Evolutionary conservation across 2,113 vertebrate genomes (phyloP).

Genomic region (Oostethus manadensis): DNA sequence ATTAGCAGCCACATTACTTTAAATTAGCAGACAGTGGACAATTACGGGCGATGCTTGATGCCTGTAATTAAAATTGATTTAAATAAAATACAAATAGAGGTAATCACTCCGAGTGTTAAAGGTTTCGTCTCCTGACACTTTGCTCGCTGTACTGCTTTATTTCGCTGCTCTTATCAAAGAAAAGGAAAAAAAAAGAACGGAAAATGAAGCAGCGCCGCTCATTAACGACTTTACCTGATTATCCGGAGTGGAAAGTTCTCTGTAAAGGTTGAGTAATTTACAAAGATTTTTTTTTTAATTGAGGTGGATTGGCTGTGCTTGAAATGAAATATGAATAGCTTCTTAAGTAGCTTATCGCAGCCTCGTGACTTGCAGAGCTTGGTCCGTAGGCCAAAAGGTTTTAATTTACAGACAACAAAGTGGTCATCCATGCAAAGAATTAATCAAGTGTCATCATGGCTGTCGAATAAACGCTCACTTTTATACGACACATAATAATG

Average conservation of each 20-base stretch:
- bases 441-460: neutral
- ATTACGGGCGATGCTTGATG: slow-evolving; percentile 61
- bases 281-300: slow-evolving; percentile 74
- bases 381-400: slow-evolving; percentile 23
- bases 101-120: slow-evolving; percentile 68
- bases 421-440: neutral
- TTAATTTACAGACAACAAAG: slow-evolving; percentile 9
- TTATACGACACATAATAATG: too few species aligned
- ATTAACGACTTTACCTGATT: slow-evolving; percentile 72
- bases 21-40: slow-evolving; percentile 66
- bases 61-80: slow-evolving; percentile 72
- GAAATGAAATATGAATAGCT: slow-evolving; percentile 71
- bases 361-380: slow-evolving; percentile 30
- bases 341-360: slow-evolving; percentile 66
- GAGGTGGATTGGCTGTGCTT: slow-evolving; percentile 73
- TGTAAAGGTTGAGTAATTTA: slow-evolving; percentile 73
- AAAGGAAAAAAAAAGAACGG: slow-evolving; percentile 59
- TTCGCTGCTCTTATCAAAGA: slow-evolving; percentile 40
- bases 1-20: slow-evolving; percentile 67
- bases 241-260: slow-evolving; percentile 63
- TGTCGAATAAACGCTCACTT: too few species aligned
- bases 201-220: slow-evolving; percentile 59
- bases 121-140: slow-evolving; percentile 67
- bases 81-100: slow-evolving; percentile 67
- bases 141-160: slow-evolving; percentile 71